Percentiles rank a stretch among this genome's conserved stretches.
Conservation (phyloP, 2,113 vertebrate genomes). For the Bombycilla garrulus region DNA sequence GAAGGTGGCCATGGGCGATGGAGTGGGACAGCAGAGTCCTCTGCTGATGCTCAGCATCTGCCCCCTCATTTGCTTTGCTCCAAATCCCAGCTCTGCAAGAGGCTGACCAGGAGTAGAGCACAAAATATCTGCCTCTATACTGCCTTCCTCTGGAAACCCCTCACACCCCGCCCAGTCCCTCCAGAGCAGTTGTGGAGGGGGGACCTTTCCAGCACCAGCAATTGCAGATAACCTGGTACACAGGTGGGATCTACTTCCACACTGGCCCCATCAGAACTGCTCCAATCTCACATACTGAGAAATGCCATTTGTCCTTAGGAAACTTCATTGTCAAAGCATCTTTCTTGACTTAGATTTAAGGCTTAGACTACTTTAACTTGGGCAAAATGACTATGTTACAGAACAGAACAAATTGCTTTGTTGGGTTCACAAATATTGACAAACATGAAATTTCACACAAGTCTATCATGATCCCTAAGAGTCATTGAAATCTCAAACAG, state of each 20-base stretch:
- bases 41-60: background rate
- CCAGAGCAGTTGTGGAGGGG: background rate
- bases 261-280: fast-evolving
- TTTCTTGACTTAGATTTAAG: background rate
- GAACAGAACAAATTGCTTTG: background rate
- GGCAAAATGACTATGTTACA: background rate
- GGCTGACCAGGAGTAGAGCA: background rate
- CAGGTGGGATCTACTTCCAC: background rate
- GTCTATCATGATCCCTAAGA: background rate
- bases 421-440: background rate
- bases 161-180: fast-evolving
- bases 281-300: fast-evolving
- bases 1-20: background rate
- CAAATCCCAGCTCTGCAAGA: background rate
- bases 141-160: background rate
- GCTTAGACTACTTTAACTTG: background rate
- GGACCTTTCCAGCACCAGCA: fast-evolving
- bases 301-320: background rate
- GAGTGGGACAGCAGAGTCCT: background rate
- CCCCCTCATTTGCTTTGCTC: background rate
- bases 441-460: background rate
- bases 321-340: background rate
- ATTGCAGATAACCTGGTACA: background rate
- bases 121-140: background rate
- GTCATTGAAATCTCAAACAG: background rate